A percentile compares a stretch with the other conserved stretches of the same genome.
phyloP scores from a whole-genome alignment of 1,140 invertebrate genomes.

The Drosophila sulfurigaster region DNA sequence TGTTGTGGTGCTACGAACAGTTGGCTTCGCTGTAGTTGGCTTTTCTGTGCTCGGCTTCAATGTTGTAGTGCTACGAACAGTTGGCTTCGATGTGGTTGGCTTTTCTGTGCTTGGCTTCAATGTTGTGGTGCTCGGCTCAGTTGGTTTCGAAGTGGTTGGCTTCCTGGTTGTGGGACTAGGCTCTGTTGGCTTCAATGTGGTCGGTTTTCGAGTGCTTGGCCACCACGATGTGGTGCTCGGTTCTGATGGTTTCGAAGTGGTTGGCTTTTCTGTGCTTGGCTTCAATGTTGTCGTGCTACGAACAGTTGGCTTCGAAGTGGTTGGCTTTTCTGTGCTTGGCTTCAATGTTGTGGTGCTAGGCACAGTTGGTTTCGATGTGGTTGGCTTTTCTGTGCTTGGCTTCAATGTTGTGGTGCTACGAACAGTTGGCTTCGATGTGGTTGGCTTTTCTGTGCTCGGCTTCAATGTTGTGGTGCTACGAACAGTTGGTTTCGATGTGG shows the following conservation, averaged over 20 bases:
- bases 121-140: not conserved
- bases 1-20: not conserved
- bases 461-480: not conserved
- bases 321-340: not conserved
- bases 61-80: conserved; percentile 2
- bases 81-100: not conserved
- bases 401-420: not conserved
- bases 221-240: no score
- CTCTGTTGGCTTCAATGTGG: not conserved
- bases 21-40: not conserved
- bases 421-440: not conserved
- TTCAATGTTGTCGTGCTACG: not conserved
- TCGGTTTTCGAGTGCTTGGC: not conserved
- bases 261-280: not conserved
- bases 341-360: not conserved
- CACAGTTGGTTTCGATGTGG: not conserved
- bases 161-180: not conserved
- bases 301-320: not conserved
- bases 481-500: not conserved
- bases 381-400: not conserved
- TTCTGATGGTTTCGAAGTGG: not conserved
- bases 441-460: not conserved
- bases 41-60: not conserved
- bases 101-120: not conserved
- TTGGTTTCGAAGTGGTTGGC: conserved; percentile 5